Evolutionary conservation across 2,888 invertebrate species (phyloP), one percentile per base, ranked within the genome.

Genomic region (Orchesellides sinensis): DNA sequence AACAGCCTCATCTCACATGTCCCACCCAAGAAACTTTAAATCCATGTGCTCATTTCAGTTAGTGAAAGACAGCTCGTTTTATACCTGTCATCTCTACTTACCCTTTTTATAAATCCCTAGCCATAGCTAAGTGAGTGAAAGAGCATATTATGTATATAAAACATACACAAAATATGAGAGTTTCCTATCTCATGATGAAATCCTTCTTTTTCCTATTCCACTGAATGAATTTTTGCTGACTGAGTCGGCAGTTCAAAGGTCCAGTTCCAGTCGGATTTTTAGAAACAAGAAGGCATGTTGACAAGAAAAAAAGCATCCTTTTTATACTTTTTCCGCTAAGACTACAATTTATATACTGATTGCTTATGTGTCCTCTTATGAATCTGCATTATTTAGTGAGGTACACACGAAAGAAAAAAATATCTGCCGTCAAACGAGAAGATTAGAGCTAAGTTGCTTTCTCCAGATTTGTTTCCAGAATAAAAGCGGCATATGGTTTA

Each of bases 61-160:
- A 40, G 70, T 54, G 54, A 27, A 25, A 59, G 61, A 73, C 61
- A 73, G 61, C 32, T 73, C 61, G 59, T 73, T 73, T 73, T 73
- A 73, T 73, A 61, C 73, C 73, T 73, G 73, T 73, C 73, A 73
- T 45, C 54, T 40, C 73, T 40, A 45, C 25, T 73, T 61, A 25
- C 23, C 21, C 25, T 61, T 73, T 61, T 23, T 14, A 45, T 45
- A 61, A 73, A 35, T 52, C 69, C 68, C 19, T 17, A 52, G 52
- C 17, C 21, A 40, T 14, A 40, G 40, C 14, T 40, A 40, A 40
- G 40, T 40, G n/a, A 10, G 2, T 40, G 40, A 8, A 8, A 5
- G 40, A 40, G 40, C 2, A 40, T n/a, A n/a, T n/a, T n/a, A n/a
- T n/a, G n/a, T n/a, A n/a, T n/a, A n/a, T 40, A 40, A 8, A 40